Evolutionary conservation across 2,888 invertebrate genomes (phyloP), one percentile per base, ranked within the genome.

Genomic region (Hirtodrosophila duncani): DNA sequence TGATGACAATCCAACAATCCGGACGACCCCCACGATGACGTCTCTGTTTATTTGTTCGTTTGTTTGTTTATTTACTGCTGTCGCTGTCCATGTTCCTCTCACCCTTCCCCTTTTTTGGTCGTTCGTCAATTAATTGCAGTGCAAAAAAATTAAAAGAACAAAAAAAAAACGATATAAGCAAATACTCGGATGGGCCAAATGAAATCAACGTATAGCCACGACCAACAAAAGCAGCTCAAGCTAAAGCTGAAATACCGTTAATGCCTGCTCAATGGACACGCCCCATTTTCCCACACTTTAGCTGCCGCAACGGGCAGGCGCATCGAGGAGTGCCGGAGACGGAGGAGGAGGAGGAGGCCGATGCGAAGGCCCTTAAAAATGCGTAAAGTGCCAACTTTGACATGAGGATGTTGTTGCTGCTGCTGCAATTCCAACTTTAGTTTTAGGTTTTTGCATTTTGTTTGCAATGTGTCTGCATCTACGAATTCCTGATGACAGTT

Each of bases 301-400:
- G 24, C 30, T 50, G 9, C 7, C n/a, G 8, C 11, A 17, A 9
- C 21, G 14, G 7, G 10, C 16, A 3, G 14, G 1, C 14, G 23
- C 11, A 6, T 10, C 21, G 20, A n/a, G 20, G 23, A 9, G 16
- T 3, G 37, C 2, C 7, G 38, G 7, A 9, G 21, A 18, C 14
- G 24, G 11, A 17, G 16, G 27, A 31, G 42, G 26, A 17, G 7
- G 18, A 21, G 6, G 29, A 33, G 23, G 38, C 29, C 17, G 11
- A 14, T 3, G 20, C 11, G 50, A 9, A 26, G 9, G 56, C 72
- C 71, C 66, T 77, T 69, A 57, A 61, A 72, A 79, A 75, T 75
- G 77, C 75, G 75, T 75, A 72, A 79, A 79, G 75, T 75, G 74
- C 79, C 69, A 71, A 71, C 71, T 71, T 71, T 77, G 77, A 66